phyloP scores from a whole-genome alignment of 2,113 vertebrate species.

The Pogonocichla stellata region DNA sequence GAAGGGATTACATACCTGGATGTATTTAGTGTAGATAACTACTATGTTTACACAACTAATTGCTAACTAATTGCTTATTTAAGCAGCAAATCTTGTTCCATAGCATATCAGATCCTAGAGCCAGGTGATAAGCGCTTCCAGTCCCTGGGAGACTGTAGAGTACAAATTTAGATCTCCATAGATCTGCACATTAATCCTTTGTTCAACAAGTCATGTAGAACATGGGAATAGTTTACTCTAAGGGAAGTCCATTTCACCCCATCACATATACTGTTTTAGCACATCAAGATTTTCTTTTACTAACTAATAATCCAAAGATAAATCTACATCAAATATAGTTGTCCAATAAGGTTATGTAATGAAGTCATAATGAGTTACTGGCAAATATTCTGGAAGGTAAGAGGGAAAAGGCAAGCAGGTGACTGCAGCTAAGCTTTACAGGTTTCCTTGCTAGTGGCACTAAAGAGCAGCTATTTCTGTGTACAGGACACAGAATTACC shows the following conservation, averaged over 20 bases:
- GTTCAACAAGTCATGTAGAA: background rate
- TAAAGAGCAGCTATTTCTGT: background rate
- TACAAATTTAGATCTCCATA: background rate
- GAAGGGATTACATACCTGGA: conserved; percentile 28
- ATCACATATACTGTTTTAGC: background rate
- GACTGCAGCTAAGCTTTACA: background rate
- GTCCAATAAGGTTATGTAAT: background rate
- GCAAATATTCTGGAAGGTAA: background rate
- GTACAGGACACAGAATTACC: background rate
- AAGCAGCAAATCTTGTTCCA: background rate
- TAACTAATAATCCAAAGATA: background rate
- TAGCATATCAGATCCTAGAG: background rate
- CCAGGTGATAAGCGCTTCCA: conserved; percentile 5
- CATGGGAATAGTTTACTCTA: background rate
- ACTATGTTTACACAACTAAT: conserved; percentile 20
- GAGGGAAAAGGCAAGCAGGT: background rate
- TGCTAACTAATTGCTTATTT: conserved; percentile 8
- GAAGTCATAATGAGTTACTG: background rate
- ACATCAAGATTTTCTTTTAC: background rate
- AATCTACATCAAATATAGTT: background rate
- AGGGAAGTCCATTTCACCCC: background rate
- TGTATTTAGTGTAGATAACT: background rate
- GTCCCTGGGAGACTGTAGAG: background rate
- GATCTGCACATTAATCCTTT: background rate
- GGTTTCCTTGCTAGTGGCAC: background rate